Evolutionary conservation across 1,140 invertebrate species (phyloP).

Genomic region (Anastatus disparis): DNA sequence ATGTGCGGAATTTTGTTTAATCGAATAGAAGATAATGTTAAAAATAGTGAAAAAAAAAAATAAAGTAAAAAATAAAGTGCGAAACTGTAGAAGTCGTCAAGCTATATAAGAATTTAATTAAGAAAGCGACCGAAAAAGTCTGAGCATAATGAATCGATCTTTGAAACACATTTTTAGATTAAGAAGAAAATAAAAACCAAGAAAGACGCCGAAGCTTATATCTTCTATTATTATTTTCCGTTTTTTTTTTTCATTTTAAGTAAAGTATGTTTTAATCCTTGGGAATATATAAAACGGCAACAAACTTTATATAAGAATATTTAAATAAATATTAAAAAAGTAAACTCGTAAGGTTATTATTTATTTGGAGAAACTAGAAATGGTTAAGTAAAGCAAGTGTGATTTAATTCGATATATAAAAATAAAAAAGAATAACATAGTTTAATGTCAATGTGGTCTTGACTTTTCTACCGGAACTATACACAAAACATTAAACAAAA

Average conservation of each 20-base stretch:
- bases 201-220: slow-evolving; percentile 9
- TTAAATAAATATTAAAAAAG: slow-evolving; percentile 17
- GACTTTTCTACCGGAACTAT: slow-evolving; percentile 13
- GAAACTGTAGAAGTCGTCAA: background rate
- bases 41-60: background rate
- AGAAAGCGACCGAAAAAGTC: slow-evolving; percentile 17
- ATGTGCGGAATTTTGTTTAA: slow-evolving; percentile 21
- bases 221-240: too few relatives aligned
- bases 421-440: background rate
- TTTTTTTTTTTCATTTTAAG: slow-evolving; percentile 7
- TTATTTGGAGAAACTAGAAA: slow-evolving; percentile 20
- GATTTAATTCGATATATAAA: slow-evolving; percentile 35
- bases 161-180: slow-evolving; percentile 4
- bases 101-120: too few relatives aligned
- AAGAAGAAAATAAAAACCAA: background rate
- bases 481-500: slow-evolving; percentile 19
- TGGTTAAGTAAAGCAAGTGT: slow-evolving; percentile 31
- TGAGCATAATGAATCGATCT: slow-evolving; percentile 33
- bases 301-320: slow-evolving; percentile 27
- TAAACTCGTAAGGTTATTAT: slow-evolving; percentile 12
- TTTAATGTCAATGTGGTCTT: slow-evolving; percentile 5
- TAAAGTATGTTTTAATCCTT: background rate
- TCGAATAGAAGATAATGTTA: slow-evolving; percentile 8
- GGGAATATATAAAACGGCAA: too few relatives aligned
- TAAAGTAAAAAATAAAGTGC: too few relatives aligned